Percentiles rank a stretch among this genome's conserved stretches.
Evolutionary conservation across 1,140 invertebrate genomes (phyloP).

Genomic region (Calliphora vicina): DNA sequence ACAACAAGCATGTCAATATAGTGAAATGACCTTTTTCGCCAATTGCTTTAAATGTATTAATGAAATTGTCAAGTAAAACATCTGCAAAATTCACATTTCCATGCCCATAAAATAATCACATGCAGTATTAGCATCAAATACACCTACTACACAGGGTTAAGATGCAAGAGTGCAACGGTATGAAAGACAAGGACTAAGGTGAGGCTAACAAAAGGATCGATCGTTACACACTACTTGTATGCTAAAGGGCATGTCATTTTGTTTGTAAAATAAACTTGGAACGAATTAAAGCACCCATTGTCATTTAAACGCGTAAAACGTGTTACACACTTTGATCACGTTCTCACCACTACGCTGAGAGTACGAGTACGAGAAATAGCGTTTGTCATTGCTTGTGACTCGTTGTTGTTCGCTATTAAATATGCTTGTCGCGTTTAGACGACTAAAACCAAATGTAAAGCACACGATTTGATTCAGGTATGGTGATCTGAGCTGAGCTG

Average conservation of each 20-base stretch:
- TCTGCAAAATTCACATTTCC: constrained; percentile 15
- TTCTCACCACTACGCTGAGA: background rate
- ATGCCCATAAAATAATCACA: constrained; percentile 30
- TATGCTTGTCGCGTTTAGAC: constrained; percentile 17
- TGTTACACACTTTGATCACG: constrained; percentile 28
- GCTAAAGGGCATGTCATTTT: background rate
- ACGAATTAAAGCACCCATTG: constrained; percentile 31
- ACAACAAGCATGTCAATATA: background rate
- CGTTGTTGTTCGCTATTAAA: constrained; percentile 11
- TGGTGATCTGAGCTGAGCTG: too few species aligned
- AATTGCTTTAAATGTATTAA: background rate
- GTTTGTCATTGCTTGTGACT: background rate
- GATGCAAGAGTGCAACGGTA: too few species aligned
- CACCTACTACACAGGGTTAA: background rate
- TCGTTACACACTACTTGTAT: background rate
- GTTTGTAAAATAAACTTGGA: constrained; percentile 21
- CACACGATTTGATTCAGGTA: background rate
- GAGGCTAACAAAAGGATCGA: background rate
- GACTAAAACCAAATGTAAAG: constrained; percentile 21
- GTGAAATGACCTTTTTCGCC: constrained; percentile 1
- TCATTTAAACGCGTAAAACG: constrained; percentile 21
- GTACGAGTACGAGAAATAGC: too few species aligned
- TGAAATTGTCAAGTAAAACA: background rate
- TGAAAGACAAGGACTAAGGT: background rate
- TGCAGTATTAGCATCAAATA: constrained; percentile 18